Evolutionary conservation across 2,113 vertebrate genomes (phyloP), one percentile per base, ranked within the genome.

Genomic region (Sinocyclocheilus maitianheensis): DNA sequence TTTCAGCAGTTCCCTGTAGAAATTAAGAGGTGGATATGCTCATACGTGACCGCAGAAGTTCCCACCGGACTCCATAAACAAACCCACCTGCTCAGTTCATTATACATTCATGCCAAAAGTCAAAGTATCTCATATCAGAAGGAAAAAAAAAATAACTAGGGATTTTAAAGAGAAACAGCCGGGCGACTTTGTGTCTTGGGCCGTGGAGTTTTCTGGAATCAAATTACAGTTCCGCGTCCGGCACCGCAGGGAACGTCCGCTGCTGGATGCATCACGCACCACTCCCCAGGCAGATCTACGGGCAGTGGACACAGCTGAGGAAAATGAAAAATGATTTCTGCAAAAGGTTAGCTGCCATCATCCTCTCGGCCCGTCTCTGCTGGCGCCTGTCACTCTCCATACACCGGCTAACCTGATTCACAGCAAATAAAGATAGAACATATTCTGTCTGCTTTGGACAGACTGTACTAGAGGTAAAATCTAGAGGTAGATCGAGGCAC

Each of bases 251-350:
- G 79, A 86, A 67, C 63, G 7, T 71, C 72, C 30, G n/a, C 84
- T 60, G 67, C 22, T 48, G 46, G 89, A 84, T 77, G 84, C 85
- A 55, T 85, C 34, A 84, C 76, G 30, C 88, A 78, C 65, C 72
- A 63, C 75, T 83, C 84, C 76, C 77, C 65, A 30, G 81, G 89
- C 55, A 69, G 53, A 85, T 79, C 76, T 69, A 62, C 74, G 40
- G 69, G 67, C 82, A 71, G 79, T 85, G 85, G 81, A 84, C 75
- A 71, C 13, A 80, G 84, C 43, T 85, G 85, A 89, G 89, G 82
- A 84, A 91, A 91, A 91, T 89, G 83, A 91, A 76, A 92, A 86
- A 88, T 85, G 40, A 90, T 92, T 90, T 87, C 83, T 88, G 88
- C 37, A 30, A 88, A 92, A 89, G 88, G 89, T 90, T 92, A 91